Base-by-base conservation (phyloP, 2,888 invertebrate genomes). In the Ypsolopha scabrella region DNA sequence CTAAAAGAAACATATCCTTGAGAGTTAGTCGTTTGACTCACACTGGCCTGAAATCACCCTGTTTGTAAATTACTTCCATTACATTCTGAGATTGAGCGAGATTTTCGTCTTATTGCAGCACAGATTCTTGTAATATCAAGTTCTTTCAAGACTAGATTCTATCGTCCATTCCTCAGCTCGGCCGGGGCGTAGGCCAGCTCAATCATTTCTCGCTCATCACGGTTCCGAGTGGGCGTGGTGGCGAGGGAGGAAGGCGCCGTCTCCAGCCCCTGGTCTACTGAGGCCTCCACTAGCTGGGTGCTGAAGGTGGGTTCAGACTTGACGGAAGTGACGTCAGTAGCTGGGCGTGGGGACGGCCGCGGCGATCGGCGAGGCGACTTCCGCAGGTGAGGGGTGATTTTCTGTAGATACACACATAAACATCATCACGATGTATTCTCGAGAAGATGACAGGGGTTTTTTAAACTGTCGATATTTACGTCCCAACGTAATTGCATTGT, bases 221-320 rank as follows among this genome's bases (percentile, higher is more conserved):
- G 55, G 14, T 51, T 58, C 46, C 60, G 70, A 3, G 67, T 49
- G 0, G 82, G 83, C 0, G 80, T 75, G 14, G 61, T 61, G 45
- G 67, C 62, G 1, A 70, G 67, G 0, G 82, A 77, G 1, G 73
- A 66, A 1, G 76, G 72, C 0, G 68, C 66, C 7, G 80, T 75
- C 54, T 79, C 75, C 38, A 67, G 69, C 1, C 63, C 76, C 4
- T 65, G 77, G 53, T 79, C 80, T 41, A 78, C 64, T 2, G 80
- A 70, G 0, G 72, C 80, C 2, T 80, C 76, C 38, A 83, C 81
- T 52, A 85, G 61, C 54, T 81, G 83, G 7, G 85, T 81, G 48
- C 75, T 77, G 24, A 62, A 58, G 0, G 85, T 85, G 1, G 82
- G 80, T 43, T 83, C 82, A 0, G 85, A 85, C 39, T 61, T 62